Percentiles rank a stretch among this genome's conserved stretches.
Conservation (phyloP, 2,888 invertebrate species). For the Plagodis pulveraria region DNA sequence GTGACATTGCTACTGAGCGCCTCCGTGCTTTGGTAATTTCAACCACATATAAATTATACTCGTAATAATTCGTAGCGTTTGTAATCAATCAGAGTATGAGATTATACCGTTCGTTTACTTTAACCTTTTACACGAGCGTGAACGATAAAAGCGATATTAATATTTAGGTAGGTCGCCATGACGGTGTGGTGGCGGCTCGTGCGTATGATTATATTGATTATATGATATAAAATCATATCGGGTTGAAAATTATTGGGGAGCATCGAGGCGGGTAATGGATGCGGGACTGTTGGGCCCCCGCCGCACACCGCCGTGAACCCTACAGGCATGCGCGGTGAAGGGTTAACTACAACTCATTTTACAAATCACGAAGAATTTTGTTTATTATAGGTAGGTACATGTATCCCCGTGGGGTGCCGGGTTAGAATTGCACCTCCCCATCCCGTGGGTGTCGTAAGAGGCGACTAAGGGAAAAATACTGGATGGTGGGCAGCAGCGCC, state of each 20-base stretch:
- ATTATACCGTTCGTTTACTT: background rate
- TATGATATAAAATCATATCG: constrained; percentile 21
- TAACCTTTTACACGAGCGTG: constrained; percentile 14
- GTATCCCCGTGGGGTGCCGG: too few species aligned
- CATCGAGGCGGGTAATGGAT: constrained; percentile 10
- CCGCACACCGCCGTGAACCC: background rate
- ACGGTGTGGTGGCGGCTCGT: constrained; percentile 1
- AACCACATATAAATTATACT: too few species aligned
- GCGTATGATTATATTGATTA: constrained; percentile 15
- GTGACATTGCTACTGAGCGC: too few species aligned
- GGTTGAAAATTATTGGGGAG: constrained; percentile 8
- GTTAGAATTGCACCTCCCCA: too few species aligned
- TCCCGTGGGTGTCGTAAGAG: too few species aligned
- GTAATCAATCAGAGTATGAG: too few species aligned
- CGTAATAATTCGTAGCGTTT: too few species aligned
- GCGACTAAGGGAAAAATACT: too few species aligned
- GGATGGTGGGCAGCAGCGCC: too few species aligned
- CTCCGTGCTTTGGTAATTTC: too few species aligned
- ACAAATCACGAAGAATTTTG: too few species aligned
- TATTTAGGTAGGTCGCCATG: constrained; percentile 16
- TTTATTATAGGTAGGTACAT: too few species aligned
- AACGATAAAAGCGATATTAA: constrained; percentile 26
- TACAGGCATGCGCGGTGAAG: background rate
- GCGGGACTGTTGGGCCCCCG: constrained; percentile 2
- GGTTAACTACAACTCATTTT: background rate